phyloP scores from a whole-genome alignment of 1,140 invertebrate species.

The Achatina immaculata region DNA sequence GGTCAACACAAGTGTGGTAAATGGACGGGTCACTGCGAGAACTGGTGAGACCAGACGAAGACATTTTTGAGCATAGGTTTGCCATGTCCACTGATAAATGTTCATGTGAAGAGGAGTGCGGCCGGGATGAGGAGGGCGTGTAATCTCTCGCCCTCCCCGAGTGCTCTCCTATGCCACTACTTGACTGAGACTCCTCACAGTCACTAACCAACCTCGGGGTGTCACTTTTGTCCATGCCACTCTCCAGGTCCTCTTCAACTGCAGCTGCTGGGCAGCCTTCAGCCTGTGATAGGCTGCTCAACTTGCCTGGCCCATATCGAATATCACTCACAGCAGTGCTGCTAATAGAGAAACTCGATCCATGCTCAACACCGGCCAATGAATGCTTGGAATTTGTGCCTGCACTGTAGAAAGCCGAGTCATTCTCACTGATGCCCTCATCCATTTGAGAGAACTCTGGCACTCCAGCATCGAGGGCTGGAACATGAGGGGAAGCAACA shows the following conservation, averaged over 20 bases:
- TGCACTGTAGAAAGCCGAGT: constrained; percentile 46
- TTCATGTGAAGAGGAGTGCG: constrained; percentile 28
- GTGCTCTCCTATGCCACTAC: constrained; percentile 22
- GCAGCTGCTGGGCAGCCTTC: neutral
- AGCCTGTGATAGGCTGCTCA: neutral
- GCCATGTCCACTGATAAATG: constrained; percentile 31
- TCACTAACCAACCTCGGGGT: constrained; percentile 22
- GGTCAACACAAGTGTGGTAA: constrained; percentile 55
- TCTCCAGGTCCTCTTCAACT: constrained; percentile 1
- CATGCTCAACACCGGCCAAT: constrained; percentile 18
- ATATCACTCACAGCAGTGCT: constrained; percentile 23
- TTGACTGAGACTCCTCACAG: constrained; percentile 27
- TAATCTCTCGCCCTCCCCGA: neutral
- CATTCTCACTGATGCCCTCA: constrained; percentile 54
- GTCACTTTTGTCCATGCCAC: constrained; percentile 6
- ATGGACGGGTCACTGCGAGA: constrained; percentile 63
- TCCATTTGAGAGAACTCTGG: constrained; percentile 47
- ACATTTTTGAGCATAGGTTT: constrained; percentile 30
- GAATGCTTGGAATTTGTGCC: constrained; percentile 40
- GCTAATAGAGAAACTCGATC: constrained; percentile 31
- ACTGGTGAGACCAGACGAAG: constrained; percentile 43
- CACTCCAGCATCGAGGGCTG: constrained; percentile 13
- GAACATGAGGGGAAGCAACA: neutral
- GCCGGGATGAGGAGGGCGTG: neutral
- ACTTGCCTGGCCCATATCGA: neutral